These are phyloP conservation scores for Steinernema hermaphroditum DNA, from an alignment of 2,888 invertebrate genomes.

Conservation along the genomic window DNA sequence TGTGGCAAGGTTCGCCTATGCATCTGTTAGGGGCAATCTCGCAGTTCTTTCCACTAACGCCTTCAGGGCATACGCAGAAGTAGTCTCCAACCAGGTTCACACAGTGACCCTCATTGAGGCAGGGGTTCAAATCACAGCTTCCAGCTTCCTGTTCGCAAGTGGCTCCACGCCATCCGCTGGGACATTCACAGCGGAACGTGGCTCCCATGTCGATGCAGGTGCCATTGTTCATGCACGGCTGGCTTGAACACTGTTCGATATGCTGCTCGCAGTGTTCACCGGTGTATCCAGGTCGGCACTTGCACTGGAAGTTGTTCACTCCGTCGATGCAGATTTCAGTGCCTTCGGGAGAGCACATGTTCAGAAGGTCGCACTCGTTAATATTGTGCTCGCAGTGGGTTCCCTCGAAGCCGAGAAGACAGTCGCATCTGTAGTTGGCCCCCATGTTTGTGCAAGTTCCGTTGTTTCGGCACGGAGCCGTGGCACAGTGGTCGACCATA, in stretches of 20 bases:
- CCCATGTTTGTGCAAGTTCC: slow-evolving; percentile 80
- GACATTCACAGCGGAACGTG: slow-evolving; percentile 89
- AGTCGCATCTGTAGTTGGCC: slow-evolving; percentile 83
- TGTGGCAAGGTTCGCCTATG: slow-evolving; percentile 91
- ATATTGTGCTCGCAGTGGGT: slow-evolving; percentile 83
- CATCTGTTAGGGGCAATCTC: slow-evolving; percentile 93
- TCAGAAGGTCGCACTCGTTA: slow-evolving; percentile 78
- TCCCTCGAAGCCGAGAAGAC: slow-evolving; percentile 88
- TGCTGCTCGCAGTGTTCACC: slow-evolving; percentile 80
- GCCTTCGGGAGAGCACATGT: slow-evolving; percentile 71
- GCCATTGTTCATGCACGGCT: slow-evolving; percentile 82
- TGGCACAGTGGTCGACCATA: slow-evolving; percentile 86
- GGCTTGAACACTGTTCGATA: slow-evolving; percentile 74
- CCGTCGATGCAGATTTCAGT: slow-evolving; percentile 86
- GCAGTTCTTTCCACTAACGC: slow-evolving; percentile 93
- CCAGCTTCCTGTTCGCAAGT: slow-evolving; percentile 84
- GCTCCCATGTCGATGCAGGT: slow-evolving; percentile 70
- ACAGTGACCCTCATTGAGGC: slow-evolving; percentile 91
- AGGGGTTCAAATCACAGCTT: slow-evolving; percentile 82
- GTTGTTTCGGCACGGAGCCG: slow-evolving; percentile 70
- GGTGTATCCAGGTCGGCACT: slow-evolving; percentile 84
- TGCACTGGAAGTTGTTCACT: slow-evolving; percentile 74
- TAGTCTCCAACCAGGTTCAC: slow-evolving; percentile 80
- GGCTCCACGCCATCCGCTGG: slow-evolving; percentile 58
- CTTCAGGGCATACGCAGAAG: slow-evolving; percentile 75